Conservation (phyloP, 2,888 invertebrate genomes). For the Aleiodes alternator region DNA sequence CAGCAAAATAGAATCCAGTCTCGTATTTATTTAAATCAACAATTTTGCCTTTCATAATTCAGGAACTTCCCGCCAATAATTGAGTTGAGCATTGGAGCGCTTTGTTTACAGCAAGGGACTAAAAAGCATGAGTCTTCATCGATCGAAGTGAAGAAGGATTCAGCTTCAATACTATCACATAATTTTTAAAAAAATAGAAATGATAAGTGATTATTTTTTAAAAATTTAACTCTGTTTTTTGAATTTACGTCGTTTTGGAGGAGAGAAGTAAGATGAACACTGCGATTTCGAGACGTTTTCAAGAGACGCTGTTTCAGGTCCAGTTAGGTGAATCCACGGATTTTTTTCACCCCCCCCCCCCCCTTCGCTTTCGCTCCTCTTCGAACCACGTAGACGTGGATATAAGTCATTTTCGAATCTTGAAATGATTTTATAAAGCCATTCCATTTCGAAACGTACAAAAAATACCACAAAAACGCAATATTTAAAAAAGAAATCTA, state of each 20-base stretch:
- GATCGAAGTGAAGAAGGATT: neutral
- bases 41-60: constrained; percentile 43
- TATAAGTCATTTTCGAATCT: too few relatives aligned
- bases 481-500: too few relatives aligned
- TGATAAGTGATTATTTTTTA: too few relatives aligned
- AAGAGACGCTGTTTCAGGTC: constrained; percentile 20
- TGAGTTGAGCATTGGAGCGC: neutral
- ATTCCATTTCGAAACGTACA: too few relatives aligned
- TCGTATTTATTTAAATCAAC: constrained; percentile 69
- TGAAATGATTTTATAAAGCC: too few relatives aligned
- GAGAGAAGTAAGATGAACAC: neutral
- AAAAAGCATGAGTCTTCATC: neutral
- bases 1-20: constrained; percentile 71
- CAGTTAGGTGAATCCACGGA: constrained; percentile 20
- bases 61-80: constrained; percentile 21
- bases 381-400: too few relatives aligned
- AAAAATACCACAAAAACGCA: too few relatives aligned
- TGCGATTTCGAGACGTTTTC: constrained; percentile 4
- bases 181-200: neutral
- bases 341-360: neutral
- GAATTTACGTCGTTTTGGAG: too few relatives aligned
- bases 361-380: neutral
- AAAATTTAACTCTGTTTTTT: too few relatives aligned
- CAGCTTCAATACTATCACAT: too few relatives aligned
- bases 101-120: constrained; percentile 15